These are phyloP conservation scores for Abrostola triplasia DNA, from an alignment of 2,888 invertebrate species.

Conservation along the genomic window DNA sequence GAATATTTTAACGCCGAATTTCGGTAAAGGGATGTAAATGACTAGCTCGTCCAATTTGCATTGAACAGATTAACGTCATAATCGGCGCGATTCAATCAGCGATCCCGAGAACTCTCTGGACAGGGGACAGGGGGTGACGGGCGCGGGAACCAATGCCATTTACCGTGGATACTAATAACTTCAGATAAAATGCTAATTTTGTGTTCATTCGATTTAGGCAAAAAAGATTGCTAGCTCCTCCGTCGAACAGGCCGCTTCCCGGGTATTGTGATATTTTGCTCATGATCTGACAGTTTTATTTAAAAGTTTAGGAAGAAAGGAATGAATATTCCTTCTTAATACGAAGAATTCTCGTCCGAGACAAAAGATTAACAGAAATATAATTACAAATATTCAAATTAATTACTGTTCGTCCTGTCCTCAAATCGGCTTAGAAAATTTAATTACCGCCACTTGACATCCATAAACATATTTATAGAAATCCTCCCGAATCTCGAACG, in stretches of 20 bases:
- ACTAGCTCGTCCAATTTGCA: constrained; percentile 87
- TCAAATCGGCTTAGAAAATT: constrained; percentile 11
- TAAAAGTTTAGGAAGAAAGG: not conserved
- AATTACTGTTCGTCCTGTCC: constrained; percentile 3
- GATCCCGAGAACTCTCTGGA: constrained; percentile 78
- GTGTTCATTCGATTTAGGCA: constrained; percentile 86
- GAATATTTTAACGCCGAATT: constrained; percentile 83
- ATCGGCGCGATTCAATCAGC: constrained; percentile 87
- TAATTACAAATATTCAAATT: constrained; percentile 1
- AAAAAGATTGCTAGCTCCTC: constrained; percentile 71
- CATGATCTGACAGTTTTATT: constrained; percentile 1
- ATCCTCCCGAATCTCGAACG: constrained; percentile 52
- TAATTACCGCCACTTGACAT: constrained; percentile 27
- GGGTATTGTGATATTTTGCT: constrained; percentile 24
- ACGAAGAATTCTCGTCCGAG: not conserved
- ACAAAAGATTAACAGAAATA: not conserved
- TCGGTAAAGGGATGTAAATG: constrained; percentile 87
- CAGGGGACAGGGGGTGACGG: constrained; percentile 63
- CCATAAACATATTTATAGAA: constrained; percentile 35
- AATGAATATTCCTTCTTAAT: not conserved
- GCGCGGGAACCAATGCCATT: constrained; percentile 62
- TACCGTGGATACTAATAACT: constrained; percentile 83
- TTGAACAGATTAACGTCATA: constrained; percentile 88
- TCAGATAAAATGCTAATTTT: constrained; percentile 88
- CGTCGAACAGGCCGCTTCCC: constrained; percentile 38